These are phyloP conservation scores for Vidua chalybeata DNA, from an alignment of 2,113 vertebrate genomes.

Conservation along the genomic window DNA sequence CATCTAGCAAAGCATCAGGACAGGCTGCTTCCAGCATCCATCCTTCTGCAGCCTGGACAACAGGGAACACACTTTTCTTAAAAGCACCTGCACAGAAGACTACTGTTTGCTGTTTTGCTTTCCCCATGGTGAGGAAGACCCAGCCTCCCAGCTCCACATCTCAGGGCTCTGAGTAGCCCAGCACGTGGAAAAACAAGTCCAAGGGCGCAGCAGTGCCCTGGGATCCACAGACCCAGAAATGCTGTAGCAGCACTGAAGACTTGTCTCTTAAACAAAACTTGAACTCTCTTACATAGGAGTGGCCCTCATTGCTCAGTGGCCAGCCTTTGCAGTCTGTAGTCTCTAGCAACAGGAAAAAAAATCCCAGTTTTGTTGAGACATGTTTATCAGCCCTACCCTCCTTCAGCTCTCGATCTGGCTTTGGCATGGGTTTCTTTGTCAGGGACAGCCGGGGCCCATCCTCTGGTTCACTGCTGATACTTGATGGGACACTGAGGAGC, in stretches of 20 bases:
- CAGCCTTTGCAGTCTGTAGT: not conserved
- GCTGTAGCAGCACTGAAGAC: not conserved
- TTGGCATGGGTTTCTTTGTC: conserved; percentile 75
- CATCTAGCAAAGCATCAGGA: not conserved
- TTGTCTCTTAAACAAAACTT: not conserved
- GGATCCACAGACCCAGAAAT: not conserved
- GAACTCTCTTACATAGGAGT: not conserved
- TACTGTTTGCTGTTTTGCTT: not conserved
- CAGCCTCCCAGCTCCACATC: not conserved
- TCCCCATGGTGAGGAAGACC: not conserved
- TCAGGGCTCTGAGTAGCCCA: not conserved
- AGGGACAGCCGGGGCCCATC: conserved; percentile 78
- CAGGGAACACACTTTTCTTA: not conserved
- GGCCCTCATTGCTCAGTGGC: not conserved
- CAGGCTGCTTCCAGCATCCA: not conserved
- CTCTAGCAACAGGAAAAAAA: not conserved
- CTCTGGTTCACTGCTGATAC: conserved; percentile 79
- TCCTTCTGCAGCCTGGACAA: not conserved
- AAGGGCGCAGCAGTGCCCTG: not conserved
- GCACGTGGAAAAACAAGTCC: not conserved
- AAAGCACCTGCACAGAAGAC: not conserved
- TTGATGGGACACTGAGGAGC: conserved; percentile 81
- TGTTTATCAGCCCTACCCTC: conserved; percentile 79
- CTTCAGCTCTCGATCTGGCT: conserved; percentile 71
- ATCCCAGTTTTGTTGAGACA: not conserved